Conservation (phyloP, 2,888 invertebrate species). For the Nomada hirtipes region DNA sequence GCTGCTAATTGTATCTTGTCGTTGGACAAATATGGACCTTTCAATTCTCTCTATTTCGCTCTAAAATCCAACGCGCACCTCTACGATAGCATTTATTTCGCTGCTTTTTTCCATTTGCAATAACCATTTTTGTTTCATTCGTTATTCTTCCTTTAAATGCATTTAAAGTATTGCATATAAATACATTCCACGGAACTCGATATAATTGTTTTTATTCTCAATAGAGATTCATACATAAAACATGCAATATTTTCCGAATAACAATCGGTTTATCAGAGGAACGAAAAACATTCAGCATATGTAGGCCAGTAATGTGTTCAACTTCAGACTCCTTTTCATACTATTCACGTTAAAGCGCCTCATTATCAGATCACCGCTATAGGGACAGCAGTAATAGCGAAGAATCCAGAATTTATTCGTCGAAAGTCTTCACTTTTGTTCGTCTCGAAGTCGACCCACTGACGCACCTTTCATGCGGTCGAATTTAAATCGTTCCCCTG, state of each 20-base stretch:
- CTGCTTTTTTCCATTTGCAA: too few relatives aligned
- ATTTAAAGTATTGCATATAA: too few relatives aligned
- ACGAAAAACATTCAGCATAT: too few relatives aligned
- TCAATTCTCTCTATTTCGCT: not conserved
- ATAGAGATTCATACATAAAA: too few relatives aligned
- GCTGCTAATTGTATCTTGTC: not conserved
- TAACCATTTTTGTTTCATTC: too few relatives aligned
- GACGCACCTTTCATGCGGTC: not conserved
- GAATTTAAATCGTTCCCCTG: constrained; percentile 4
- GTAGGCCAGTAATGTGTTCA: not conserved
- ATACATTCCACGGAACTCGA: too few relatives aligned
- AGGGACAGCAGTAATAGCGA: not conserved
- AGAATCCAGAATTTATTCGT: not conserved
- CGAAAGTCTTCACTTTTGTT: constrained; percentile 17
- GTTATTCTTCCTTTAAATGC: too few relatives aligned
- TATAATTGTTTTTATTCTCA: too few relatives aligned
- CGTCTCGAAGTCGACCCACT: not conserved
- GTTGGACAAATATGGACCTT: not conserved
- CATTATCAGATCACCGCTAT: not conserved
- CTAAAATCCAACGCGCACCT: too few relatives aligned
- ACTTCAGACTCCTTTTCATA: not conserved
- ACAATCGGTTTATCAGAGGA: too few relatives aligned
- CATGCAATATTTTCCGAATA: too few relatives aligned
- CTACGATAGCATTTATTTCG: too few relatives aligned
- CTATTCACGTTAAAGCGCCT: not conserved